phyloP scores from a whole-genome alignment of 1,140 invertebrate species.

The Goniozus legneri region DNA sequence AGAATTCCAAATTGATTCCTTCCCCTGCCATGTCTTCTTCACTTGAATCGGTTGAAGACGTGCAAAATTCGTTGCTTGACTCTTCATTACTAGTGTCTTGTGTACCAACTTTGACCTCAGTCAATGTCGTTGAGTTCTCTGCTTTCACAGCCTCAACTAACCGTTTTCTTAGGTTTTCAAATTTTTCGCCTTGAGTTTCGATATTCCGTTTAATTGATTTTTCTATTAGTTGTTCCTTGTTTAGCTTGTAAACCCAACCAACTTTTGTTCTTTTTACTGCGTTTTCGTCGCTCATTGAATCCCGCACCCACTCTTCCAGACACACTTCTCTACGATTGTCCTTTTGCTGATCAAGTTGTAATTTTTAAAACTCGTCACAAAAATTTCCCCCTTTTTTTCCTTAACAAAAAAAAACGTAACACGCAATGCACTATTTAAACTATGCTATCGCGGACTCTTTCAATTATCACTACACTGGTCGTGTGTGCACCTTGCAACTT shows the following conservation, averaged over 20 bases:
- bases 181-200: neutral
- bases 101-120: neutral
- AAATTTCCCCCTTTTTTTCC: no score
- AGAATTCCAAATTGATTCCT: constrained; percentile 6
- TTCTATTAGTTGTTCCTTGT: neutral
- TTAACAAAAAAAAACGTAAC: no score
- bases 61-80: neutral
- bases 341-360: no score
- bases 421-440: no score
- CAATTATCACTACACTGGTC: no score
- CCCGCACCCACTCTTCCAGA: no score
- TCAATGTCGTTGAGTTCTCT: neutral
- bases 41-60: neutral
- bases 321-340: no score
- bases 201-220: neutral
- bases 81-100: neutral
- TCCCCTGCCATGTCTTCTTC: neutral
- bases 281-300: no score
- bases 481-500: no score
- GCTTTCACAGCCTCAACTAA: neutral
- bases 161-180: neutral
- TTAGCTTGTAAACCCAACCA: neutral
- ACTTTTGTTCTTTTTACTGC: neutral
- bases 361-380: no score
- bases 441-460: no score